Evolutionary conservation across 2,113 vertebrate species (phyloP), one percentile per base, ranked within the genome.

Genomic region (Thryonomys swinderianus): DNA sequence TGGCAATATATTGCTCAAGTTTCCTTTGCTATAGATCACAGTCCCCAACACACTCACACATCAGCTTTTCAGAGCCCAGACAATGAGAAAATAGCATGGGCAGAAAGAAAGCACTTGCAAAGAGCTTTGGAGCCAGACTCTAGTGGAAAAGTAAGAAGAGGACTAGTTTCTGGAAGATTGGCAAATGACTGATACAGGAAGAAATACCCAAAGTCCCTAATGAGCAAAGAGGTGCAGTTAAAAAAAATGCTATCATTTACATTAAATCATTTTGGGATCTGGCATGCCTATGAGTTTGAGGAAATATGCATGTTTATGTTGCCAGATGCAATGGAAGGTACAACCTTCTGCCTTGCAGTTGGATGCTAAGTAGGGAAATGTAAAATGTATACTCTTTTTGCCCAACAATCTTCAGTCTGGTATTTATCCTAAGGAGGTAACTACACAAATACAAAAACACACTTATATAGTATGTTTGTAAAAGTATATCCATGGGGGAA

Each of bases 1-100:
- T 95, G 79, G 76, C 55, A 86, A 91, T 91, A 83, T 81, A 55
- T 84, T 83, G 40, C 69, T 2, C 1, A 94, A 73, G 27, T 95
- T 93, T 84, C 80, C 87, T 91, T 95, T 91, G 89, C 83, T 84
- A 2, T 74, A 55, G 89, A 96, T 95, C 61, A 96, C 93, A 88
- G 57, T 94, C 37, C 90, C 59, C 0, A 0, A 76, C 87, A 61
- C 3, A 90, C 40, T 34, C 40, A 76, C 64, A 66, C 37, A 86
- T 61, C 23, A 45, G 53, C 66, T 86, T 32, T 57, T n/a, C 32
- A 51, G 37, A 71, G 76, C n/a, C 32, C 85, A 88, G 85, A 80
- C 20, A 74, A n/a, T n/a, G 37, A 83, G 76, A 92, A 88, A 90
- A n/a, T 27, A 81, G 80, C 7, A 45, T 34, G 40, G 32, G 53